Base-by-base conservation (phyloP, 2,888 invertebrate genomes). In the Lysandra bellargus region DNA sequence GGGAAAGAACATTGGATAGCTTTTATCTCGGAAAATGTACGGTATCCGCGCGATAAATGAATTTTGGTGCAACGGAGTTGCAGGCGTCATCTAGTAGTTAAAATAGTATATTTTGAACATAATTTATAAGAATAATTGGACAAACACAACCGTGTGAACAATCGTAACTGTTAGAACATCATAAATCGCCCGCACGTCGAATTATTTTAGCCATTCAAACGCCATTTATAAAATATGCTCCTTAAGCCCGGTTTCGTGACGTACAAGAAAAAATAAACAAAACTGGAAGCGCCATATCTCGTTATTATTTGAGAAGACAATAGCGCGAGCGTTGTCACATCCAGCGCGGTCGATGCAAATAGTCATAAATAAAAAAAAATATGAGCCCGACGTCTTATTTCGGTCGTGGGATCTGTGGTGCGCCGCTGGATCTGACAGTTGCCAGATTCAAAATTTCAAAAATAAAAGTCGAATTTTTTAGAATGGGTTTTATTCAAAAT, bases 281-380 rank as follows among this genome's bases (percentile, higher is more conserved):
- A 85, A 87, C 85, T 85, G 86, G 87, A 90, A 93, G 91, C 91
- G 92, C 91, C 91, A 92, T 92, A 89, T 91, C 91, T 92, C 91
- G 92, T 92, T 92, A 92, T 93, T 92, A 92, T 93, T 92, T 91
- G 86, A 88, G 91, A 89, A 91, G 87, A 93, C 93, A 93, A 93
- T 93, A 92, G 93, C 91, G 93, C 89, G 91, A 90, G 86, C 83
- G 86, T 89, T 93, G 93, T 92, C 93, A 92, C 88, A 89, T 90
- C 87, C 91, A 87, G 91, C 92, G 93, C 92, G 93, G 89, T 84
- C 89, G 92, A 93, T 93, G 93, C 93, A 93, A 92, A 93, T 93
- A 92, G 91, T 92, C 93, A 93, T 93, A 93, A 94, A 94, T 94
- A 93, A 93, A 93, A 93, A 92, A 93, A 93, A 93, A 92, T 91